These are phyloP conservation scores for Microplitis manilae DNA, from an alignment of 2,888 invertebrate genomes.

Conservation along the genomic window DNA sequence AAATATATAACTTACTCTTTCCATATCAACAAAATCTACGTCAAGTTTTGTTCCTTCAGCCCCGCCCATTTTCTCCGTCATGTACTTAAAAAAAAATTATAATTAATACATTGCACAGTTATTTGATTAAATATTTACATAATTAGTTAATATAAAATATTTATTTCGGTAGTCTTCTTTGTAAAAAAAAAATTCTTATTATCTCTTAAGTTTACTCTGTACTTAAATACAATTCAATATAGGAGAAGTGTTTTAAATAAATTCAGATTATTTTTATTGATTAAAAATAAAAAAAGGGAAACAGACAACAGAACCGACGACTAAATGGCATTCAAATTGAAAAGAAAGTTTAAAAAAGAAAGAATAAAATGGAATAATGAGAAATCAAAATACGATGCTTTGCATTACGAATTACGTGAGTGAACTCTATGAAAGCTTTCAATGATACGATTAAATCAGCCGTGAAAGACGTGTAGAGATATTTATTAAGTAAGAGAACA, in stretches of 20 bases:
- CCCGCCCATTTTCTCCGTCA: slow-evolving; percentile 99
- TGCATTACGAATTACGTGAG: neutral
- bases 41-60: slow-evolving; percentile 99
- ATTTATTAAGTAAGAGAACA: neutral
- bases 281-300: neutral
- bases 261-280: neutral
- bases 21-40: slow-evolving; percentile 99
- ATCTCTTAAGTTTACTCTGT: neutral
- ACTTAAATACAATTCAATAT: neutral
- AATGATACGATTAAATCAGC: neutral
- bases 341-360: neutral
- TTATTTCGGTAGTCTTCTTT: neutral
- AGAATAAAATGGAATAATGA: neutral
- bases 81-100: slow-evolving; percentile 80
- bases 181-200: neutral
- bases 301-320: neutral
- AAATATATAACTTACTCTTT: slow-evolving; percentile 80
- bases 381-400: neutral
- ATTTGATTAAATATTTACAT: no score
- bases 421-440: slow-evolving; percentile 3
- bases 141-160: no score
- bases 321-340: neutral
- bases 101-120: neutral
- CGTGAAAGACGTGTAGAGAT: neutral
- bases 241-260: neutral